Conservation (phyloP, 2,113 vertebrate genomes). For the Leptodactylus fuscus region DNA sequence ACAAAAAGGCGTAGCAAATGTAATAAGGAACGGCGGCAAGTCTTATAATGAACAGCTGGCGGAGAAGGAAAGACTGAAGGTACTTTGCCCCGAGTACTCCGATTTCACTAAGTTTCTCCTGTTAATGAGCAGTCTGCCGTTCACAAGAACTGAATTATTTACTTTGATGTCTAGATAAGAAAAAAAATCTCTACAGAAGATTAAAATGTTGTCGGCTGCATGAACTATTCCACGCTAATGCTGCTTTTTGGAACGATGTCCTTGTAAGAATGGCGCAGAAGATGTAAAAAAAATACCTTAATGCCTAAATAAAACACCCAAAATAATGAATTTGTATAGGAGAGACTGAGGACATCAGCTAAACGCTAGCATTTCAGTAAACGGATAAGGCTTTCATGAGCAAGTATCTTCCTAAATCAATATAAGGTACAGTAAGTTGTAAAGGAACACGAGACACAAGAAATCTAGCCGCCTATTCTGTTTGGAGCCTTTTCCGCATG, state of each 20-base stretch:
- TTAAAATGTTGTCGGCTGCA: not conserved
- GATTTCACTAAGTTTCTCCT: not conserved
- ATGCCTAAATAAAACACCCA: not conserved
- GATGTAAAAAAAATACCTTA: not conserved
- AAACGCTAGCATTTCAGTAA: not conserved
- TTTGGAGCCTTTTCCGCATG: too few relatives aligned
- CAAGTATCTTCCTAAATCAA: not conserved
- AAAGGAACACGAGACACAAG: too few relatives aligned
- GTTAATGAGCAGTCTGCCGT: slow-evolving; percentile 27
- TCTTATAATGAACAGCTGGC: slow-evolving; percentile 27
- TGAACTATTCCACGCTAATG: not conserved
- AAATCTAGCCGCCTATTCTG: too few relatives aligned
- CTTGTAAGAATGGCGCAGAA: not conserved
- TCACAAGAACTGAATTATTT: slow-evolving; percentile 9
- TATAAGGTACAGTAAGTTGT: not conserved
- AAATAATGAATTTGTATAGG: not conserved
- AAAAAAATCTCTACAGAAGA: not conserved
- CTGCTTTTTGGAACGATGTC: not conserved
- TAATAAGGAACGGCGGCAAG: not conserved
- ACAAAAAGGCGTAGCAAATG: not conserved
- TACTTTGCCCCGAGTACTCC: not conserved
- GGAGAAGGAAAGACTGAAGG: not conserved
- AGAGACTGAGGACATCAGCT: not conserved
- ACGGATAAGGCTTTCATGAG: too few relatives aligned
- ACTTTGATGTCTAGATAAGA: slow-evolving; percentile 41